These are phyloP conservation scores for Tragelaphus eurycerus DNA, from an alignment of 2,797 vertebrate genomes.

Conservation along the genomic window DNA sequence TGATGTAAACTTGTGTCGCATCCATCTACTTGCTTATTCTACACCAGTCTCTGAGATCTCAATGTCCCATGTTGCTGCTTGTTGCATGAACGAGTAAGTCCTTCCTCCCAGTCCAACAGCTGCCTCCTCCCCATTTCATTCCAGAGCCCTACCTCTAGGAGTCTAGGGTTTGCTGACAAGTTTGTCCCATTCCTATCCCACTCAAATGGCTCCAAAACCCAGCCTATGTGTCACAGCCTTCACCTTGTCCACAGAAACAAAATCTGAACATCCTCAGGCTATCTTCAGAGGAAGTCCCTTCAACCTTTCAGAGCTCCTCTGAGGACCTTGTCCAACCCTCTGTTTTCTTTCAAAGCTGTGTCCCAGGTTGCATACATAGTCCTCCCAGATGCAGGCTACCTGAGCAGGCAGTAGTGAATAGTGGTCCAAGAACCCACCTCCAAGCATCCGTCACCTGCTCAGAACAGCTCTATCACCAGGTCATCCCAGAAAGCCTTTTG, in stretches of 20 bases:
- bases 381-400: neutral
- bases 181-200: neutral
- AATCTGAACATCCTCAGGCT: neutral
- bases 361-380: too few species aligned
- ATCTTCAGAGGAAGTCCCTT: neutral
- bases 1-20: neutral
- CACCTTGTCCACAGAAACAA: neutral
- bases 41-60: neutral
- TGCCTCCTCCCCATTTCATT: neutral
- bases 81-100: neutral
- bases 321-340: neutral
- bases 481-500: neutral
- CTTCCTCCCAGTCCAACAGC: accelerated
- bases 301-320: neutral
- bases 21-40: too few species aligned
- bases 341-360: neutral
- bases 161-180: neutral
- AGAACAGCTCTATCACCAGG: neutral
- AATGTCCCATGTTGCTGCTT: accelerated
- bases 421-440: neutral
- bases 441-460: neutral
- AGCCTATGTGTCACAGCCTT: neutral
- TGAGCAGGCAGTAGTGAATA: neutral
- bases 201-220: neutral
- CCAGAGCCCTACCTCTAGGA: neutral